Evolutionary conservation across 2,888 invertebrate species (phyloP), one percentile per base, ranked within the genome.

Genomic region (Onchidella celtica): DNA sequence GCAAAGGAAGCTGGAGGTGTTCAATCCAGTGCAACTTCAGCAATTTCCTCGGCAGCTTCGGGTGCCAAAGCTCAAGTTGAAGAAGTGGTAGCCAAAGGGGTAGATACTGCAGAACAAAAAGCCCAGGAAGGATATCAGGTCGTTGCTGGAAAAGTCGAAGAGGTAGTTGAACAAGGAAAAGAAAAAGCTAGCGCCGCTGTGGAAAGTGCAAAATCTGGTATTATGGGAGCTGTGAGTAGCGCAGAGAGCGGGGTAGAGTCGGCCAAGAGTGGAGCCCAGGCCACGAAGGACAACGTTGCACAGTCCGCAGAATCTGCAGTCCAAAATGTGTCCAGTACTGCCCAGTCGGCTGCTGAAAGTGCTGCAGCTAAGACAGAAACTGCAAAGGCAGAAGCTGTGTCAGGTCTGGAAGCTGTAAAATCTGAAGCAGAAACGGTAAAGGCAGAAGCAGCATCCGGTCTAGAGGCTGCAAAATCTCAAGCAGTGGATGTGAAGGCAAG

Each of bases 1-100:
- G 78, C 21, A 57, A 63, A 55, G 17, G 47, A 27, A 17, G 68
- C 59, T 24, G 66, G 55, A 6, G 55, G 24, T 17, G 66, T 55
- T 2, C 38, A 65, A 17, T 21, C 66, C 0, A 76, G 76, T 34
- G 76, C 55, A 17, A 34, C 2, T 0, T n/a, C 55, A 6, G 47
- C 34, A 0, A 66, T 32, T 2, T 24, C 29, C 36, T 38, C 68
- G 4, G 34, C 69, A 14, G 78, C 34, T n/a, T 27, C 21, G 1
- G 36, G 40, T 4, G 78, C 57, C 17, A 36, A 36, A 55, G 6
- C 66, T 21, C 32, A 34, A 9, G 55, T 24, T 21, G 47, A 76
- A 34, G 66, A 66, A 14, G 38, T 69, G 36, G 69, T 66, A 2
- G 55, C 59, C 36, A 40, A 38, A 63, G 76, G 40, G 2, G 47